A percentile compares a stretch with the other conserved stretches of the same genome.
Conservation (phyloP, 1,140 invertebrate genomes). For the Stenopsyche tienmushanensis region DNA sequence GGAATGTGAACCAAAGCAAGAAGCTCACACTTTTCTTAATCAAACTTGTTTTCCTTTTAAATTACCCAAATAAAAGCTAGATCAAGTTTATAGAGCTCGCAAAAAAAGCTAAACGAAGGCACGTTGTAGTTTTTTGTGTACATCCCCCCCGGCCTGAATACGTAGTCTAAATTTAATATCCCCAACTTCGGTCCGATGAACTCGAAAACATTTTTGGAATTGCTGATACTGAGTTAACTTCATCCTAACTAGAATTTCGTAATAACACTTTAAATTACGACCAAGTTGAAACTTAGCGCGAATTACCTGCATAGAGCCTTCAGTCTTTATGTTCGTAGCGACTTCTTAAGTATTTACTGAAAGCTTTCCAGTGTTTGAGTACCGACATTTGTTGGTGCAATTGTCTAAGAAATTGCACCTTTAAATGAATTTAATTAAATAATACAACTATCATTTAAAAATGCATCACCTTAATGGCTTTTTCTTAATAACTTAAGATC, state of each 20-base stretch:
- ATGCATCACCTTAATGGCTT: no score
- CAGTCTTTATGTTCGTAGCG: no score
- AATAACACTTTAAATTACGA: neutral
- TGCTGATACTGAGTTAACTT: constrained; percentile 4
- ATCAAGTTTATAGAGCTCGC: neutral
- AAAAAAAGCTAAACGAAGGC: neutral
- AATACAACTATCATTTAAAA: no score
- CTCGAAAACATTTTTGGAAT: constrained; percentile 5
- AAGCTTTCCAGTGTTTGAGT: no score
- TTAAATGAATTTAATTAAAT: no score
- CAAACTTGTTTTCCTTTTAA: neutral
- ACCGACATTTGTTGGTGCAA: no score
- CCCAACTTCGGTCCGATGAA: neutral
- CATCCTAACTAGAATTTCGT: neutral
- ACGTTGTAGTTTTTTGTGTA: neutral
- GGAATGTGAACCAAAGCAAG: no score
- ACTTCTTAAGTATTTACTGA: no score
- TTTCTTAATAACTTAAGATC: no score
- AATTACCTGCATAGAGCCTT: neutral
- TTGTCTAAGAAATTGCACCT: no score
- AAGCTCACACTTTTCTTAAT: neutral
- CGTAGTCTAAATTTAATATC: constrained; percentile 3
- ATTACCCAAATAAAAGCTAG: neutral
- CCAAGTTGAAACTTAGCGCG: neutral
- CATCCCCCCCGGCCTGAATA: neutral